Conservation (phyloP, 1,140 invertebrate genomes). For the Cyphomyrmex costatus region DNA sequence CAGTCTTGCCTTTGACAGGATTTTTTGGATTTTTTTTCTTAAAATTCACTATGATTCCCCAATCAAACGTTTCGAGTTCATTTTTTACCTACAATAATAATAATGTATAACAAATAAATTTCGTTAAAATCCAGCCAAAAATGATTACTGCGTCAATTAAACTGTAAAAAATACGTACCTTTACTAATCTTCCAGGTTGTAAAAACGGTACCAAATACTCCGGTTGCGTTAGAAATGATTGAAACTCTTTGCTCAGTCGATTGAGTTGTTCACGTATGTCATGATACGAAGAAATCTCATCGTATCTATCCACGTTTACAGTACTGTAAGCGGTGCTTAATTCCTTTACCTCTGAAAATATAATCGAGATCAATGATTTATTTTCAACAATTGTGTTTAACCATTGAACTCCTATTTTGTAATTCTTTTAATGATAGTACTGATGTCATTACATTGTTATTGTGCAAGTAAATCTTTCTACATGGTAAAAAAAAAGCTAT, state of each 20-base stretch:
- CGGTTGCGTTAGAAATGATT: conserved; percentile 93
- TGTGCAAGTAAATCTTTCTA: too few species aligned
- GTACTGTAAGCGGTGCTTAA: conserved; percentile 90
- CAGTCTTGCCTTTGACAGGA: conserved; percentile 88
- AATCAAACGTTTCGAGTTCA: conserved; percentile 96
- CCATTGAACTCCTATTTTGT: too few species aligned
- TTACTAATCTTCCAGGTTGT: conserved; percentile 96
- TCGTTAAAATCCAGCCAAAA: neutral
- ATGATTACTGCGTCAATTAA: neutral
- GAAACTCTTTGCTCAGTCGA: conserved; percentile 91
- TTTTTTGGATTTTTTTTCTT: conserved; percentile 90
- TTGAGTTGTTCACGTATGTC: conserved; percentile 94
- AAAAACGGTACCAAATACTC: conserved; percentile 97
- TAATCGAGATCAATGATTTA: neutral
- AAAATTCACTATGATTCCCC: conserved; percentile 98
- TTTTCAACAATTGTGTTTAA: neutral
- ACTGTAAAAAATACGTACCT: conserved; percentile 88
- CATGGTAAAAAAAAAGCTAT: too few species aligned
- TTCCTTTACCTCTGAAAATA: conserved; percentile 90
- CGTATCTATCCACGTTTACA: conserved; percentile 91
- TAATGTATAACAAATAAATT: neutral
- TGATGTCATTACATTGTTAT: too few species aligned
- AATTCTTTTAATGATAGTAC: too few species aligned
- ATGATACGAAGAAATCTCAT: conserved; percentile 94
- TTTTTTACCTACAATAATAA: conserved; percentile 91